These are phyloP conservation scores for Gari tellinella DNA, from an alignment of 2,888 invertebrate genomes.

Conservation along the genomic window DNA sequence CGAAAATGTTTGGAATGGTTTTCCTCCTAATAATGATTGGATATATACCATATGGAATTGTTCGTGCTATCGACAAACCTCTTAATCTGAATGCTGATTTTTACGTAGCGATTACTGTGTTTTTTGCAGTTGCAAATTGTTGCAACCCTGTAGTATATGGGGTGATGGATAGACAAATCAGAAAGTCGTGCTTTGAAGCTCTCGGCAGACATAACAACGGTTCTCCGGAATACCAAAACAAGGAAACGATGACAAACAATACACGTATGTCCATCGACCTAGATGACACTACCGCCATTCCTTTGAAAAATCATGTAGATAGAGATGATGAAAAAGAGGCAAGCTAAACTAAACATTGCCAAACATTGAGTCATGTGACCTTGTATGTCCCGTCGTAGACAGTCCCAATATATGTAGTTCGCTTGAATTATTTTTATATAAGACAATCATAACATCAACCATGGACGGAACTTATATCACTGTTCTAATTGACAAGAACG, in stretches of 20 bases:
- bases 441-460: too few relatives aligned
- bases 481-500: too few relatives aligned
- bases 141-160: slow-evolving; percentile 82
- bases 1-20: slow-evolving; percentile 84
- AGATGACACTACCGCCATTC: slow-evolving; percentile 53
- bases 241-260: slow-evolving; percentile 61
- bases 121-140: slow-evolving; percentile 82
- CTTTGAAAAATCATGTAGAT: slow-evolving; percentile 17
- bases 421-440: too few relatives aligned
- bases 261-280: slow-evolving; percentile 55
- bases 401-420: too few relatives aligned
- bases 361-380: too few relatives aligned
- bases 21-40: slow-evolving; percentile 82
- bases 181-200: slow-evolving; percentile 76
- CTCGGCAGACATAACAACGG: slow-evolving; percentile 53
- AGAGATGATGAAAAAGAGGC: too few relatives aligned
- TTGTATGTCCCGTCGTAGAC: too few relatives aligned
- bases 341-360: too few relatives aligned
- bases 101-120: slow-evolving; percentile 82
- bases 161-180: slow-evolving; percentile 81
- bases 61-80: slow-evolving; percentile 80
- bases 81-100: slow-evolving; percentile 78
- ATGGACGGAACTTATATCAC: too few relatives aligned
- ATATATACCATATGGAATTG: slow-evolving; percentile 82
- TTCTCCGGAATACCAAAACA: slow-evolving; percentile 57